phyloP scores from a whole-genome alignment of 2,797 vertebrate genomes.

The Rhinichthys osculus region DNA sequence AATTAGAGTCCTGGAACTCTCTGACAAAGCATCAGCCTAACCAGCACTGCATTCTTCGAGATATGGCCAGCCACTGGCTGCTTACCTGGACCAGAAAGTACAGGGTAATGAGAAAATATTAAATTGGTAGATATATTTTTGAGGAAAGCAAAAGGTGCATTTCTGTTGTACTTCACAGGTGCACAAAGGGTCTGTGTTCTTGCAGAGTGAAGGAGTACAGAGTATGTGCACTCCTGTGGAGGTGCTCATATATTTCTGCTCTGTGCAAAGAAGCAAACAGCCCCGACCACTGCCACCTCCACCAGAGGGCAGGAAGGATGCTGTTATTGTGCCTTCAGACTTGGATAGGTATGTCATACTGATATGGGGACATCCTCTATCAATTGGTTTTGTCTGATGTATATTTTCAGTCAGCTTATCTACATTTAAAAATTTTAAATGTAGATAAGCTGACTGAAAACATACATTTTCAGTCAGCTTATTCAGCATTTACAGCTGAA shows the following conservation, averaged over 20 bases:
- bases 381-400: neutral
- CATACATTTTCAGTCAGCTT: too few species aligned
- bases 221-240: conserved; percentile 57
- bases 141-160: conserved; percentile 7
- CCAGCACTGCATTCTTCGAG: conserved; percentile 61
- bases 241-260: conserved; percentile 75
- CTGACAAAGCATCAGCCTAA: conserved; percentile 48
- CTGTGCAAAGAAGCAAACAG: conserved; percentile 55
- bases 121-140: conserved; percentile 39
- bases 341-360: conserved; percentile 58
- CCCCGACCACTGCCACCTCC: conserved; percentile 38
- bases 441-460: too few species aligned
- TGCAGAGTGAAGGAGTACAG: conserved; percentile 26
- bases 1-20: conserved; percentile 68
- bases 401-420: neutral
- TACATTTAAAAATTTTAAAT: neutral
- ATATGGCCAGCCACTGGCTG: conserved; percentile 67
- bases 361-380: neutral
- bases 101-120: conserved; percentile 66
- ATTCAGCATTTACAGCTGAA: too few species aligned
- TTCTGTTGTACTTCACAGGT: conserved; percentile 53
- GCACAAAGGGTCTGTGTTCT: conserved; percentile 45
- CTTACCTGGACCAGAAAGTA: conserved; percentile 70
- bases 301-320: conserved; percentile 54
- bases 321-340: conserved; percentile 60